phyloP scores from a whole-genome alignment of 2,797 vertebrate genomes.

The Melanotaenia nigrans region DNA sequence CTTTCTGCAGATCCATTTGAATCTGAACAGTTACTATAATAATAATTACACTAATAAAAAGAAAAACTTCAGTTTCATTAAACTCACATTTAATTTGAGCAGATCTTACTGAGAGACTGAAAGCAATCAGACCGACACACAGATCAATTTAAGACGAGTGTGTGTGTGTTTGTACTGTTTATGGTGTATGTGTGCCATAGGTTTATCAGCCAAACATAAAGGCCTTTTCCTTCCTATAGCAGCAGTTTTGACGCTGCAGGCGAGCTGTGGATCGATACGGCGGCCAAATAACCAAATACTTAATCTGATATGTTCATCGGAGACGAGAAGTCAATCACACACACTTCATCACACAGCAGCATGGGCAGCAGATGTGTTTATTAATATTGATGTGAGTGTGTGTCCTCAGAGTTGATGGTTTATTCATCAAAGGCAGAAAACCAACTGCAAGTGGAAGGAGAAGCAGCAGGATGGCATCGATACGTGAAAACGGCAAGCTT shows the following conservation, averaged over 20 bases:
- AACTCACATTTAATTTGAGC: conserved; percentile 55
- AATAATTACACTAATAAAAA: conserved; percentile 23
- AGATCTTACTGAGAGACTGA: conserved; percentile 51
- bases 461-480: background rate
- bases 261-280: conserved; percentile 49
- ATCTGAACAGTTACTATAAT: background rate
- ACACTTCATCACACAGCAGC: conserved; percentile 19
- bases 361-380: conserved; percentile 39
- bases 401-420: conserved; percentile 35
- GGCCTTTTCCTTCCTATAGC: conserved; percentile 22
- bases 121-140: conserved; percentile 46
- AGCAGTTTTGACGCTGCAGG: conserved; percentile 39
- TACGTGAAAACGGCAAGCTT: conserved; percentile 5
- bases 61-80: conserved; percentile 8
- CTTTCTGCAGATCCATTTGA: background rate
- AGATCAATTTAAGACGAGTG: conserved; percentile 20
- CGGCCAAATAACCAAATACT: conserved; percentile 53
- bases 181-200: conserved; percentile 6
- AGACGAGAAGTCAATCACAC: conserved; percentile 9
- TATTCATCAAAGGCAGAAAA: conserved; percentile 51
- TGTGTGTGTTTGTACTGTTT: conserved; percentile 25
- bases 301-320: conserved; percentile 60
- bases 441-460: conserved; percentile 2
- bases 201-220: conserved; percentile 35
- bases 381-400: conserved; percentile 47